Percentiles rank a stretch among this genome's conserved stretches.
These are phyloP conservation scores for Gastrophryne carolinensis DNA, from an alignment of 2,797 vertebrate species.

Conservation along the genomic window DNA sequence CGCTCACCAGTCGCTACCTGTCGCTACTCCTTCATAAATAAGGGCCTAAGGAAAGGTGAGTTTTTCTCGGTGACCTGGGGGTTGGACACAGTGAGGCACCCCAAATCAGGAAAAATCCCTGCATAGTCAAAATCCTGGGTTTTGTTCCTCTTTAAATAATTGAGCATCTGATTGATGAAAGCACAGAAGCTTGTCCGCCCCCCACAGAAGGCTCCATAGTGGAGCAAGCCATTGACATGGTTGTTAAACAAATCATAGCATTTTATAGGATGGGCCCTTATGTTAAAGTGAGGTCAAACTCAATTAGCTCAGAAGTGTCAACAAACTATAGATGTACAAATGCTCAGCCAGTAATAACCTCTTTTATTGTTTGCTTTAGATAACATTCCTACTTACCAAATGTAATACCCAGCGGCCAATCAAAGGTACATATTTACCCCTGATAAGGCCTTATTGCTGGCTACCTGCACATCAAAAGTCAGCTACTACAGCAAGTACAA, in stretches of 20 bases:
- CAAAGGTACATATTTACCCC: constrained; percentile 33
- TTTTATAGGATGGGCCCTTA: not conserved
- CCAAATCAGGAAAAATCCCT: too few relatives aligned
- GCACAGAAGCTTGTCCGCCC: too few relatives aligned
- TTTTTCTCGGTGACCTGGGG: too few relatives aligned
- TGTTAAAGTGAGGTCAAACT: constrained; percentile 8
- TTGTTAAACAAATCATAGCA: constrained; percentile 6
- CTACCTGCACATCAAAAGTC: constrained; percentile 5
- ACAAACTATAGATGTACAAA: constrained; percentile 13
- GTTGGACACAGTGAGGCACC: too few relatives aligned
- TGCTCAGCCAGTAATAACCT: not conserved
- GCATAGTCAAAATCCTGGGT: too few relatives aligned
- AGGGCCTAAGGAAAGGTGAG: too few relatives aligned
- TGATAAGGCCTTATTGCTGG: constrained; percentile 20
- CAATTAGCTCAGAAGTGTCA: constrained; percentile 18
- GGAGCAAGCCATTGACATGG: not conserved
- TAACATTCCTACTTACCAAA: constrained; percentile 25
- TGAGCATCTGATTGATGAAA: too few relatives aligned
- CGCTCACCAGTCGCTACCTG: too few relatives aligned
- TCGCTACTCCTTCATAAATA: too few relatives aligned
- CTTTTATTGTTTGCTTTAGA: constrained; percentile 30
- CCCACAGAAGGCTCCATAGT: too few relatives aligned
- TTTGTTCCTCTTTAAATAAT: too few relatives aligned
- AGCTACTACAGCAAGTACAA: not conserved
- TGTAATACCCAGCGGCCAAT: constrained; percentile 1